Base-by-base conservation (phyloP, 2,113 vertebrate genomes). In the Atrichornis clamosus region DNA sequence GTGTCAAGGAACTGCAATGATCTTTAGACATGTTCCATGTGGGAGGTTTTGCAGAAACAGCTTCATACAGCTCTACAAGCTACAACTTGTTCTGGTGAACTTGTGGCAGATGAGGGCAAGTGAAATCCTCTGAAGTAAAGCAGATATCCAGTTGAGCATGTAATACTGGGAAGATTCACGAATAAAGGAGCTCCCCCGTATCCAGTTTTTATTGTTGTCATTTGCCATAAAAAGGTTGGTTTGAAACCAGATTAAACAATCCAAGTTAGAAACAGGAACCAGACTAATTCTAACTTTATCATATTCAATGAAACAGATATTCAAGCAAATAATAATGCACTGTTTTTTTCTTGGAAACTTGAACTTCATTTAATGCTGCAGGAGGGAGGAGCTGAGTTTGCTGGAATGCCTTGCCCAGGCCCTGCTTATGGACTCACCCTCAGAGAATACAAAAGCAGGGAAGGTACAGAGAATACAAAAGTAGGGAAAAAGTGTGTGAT, bases 21-120 rank as follows among this genome's bases (percentile, higher is more conserved):
- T 93, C 85, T 94, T 88, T 55, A 91, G 93, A 94, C 64, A 55
- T 74, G 70, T 32, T 94, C 72, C 75, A 84, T 59, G 63, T 90
- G 85, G 93, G 82, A 93, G 74, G 64, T 68, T 95, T 91, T 74
- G 67, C 82, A 95, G 75, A 83, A 87, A 85, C 42, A 83, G 68
- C 60, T 89, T 92, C 86, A 88, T 81, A 63, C 67, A 86, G 68
- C 63, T 78, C 44, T 78, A 70, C 85, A 87, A 83, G 23, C 50
- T 90, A 86, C 78, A 83, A 50, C 77, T 93, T 87, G 53, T 91
- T 94, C 75, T 55, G 30, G 58, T 59, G 70, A 96, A 83, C 75
- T 39, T 79, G 33, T 91, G 89, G 76, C 82, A 84, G 81, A 89
- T 26, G 50, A 96, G 84, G 82, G 78, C 93, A 94, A 89, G 79